phyloP scores from a whole-genome alignment of 2,888 invertebrate species.

The Netelia melanura region DNA sequence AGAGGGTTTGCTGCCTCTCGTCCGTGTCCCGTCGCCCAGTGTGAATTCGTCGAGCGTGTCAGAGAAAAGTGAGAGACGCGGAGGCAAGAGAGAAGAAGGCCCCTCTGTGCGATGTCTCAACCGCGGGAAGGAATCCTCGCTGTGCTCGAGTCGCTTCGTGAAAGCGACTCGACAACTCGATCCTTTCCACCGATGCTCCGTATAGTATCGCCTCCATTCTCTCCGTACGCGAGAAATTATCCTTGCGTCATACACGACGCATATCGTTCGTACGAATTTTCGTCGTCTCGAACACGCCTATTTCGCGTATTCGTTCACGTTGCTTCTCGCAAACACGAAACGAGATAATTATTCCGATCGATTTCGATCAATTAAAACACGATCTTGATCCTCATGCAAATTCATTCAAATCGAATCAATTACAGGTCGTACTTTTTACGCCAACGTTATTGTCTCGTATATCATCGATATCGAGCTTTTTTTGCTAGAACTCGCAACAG shows the following conservation, averaged over 20 bases:
- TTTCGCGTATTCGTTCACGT: constrained; percentile 77
- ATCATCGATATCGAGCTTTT: neutral
- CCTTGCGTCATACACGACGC: constrained; percentile 55
- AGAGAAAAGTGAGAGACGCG: constrained; percentile 29
- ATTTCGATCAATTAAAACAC: too few relatives aligned
- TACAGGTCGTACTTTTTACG: too few relatives aligned
- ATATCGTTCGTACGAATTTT: constrained; percentile 53
- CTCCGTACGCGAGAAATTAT: constrained; percentile 33
- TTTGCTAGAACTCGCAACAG: constrained; percentile 19
- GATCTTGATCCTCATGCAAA: too few relatives aligned
- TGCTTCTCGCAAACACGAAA: neutral
- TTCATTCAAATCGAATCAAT: too few relatives aligned
- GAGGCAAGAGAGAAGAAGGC: neutral
- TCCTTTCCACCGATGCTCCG: constrained; percentile 21
- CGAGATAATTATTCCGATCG: neutral
- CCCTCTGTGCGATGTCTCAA: constrained; percentile 77
- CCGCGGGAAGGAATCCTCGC: constrained; percentile 65
- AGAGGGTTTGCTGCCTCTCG: constrained; percentile 65
- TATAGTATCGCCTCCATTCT: neutral
- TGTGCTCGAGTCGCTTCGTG: constrained; percentile 71
- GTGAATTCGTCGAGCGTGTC: constrained; percentile 78
- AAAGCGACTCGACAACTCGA: constrained; percentile 73
- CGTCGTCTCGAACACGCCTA: constrained; percentile 72
- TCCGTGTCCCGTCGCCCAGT: constrained; percentile 73
- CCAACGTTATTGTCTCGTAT: too few relatives aligned